Percentiles rank a stretch among this genome's conserved stretches.
Evolutionary conservation across 2,888 invertebrate genomes (phyloP).

Genomic region (Himalopsyche anomala): DNA sequence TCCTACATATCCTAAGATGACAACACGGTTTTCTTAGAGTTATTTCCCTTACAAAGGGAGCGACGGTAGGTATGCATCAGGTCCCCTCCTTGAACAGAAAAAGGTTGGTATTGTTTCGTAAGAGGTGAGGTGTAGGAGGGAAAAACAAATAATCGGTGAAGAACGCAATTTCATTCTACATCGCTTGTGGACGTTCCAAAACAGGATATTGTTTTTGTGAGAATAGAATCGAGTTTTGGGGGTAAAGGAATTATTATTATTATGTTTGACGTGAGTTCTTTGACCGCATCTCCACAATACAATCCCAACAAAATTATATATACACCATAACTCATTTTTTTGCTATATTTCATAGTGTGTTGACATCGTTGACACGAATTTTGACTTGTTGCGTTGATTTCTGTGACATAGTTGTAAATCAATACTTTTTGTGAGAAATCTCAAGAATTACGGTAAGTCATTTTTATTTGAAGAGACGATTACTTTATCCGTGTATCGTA

Average conservation of each 20-base stretch:
- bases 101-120: conserved; percentile 15
- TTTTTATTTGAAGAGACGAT: no score
- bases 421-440: no score
- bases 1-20: no score
- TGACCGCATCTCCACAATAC: background rate
- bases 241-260: conserved; percentile 8
- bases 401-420: no score
- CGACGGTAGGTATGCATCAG: background rate
- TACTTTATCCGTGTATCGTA: no score
- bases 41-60: background rate
- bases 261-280: background rate
- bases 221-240: conserved; percentile 9
- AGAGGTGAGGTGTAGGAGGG: background rate
- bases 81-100: background rate
- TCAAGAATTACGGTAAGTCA: no score
- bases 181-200: conserved; percentile 15
- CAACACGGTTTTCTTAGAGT: conserved; percentile 9
- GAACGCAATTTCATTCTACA: conserved; percentile 16
- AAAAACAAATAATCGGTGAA: conserved; percentile 30
- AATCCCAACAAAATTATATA: background rate
- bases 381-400: no score
- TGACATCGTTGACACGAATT: no score
- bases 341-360: no score
- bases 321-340: no score
- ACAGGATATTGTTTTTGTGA: conserved; percentile 12